Percentiles rank a stretch among this genome's conserved stretches.
Conservation (phyloP, 1,140 invertebrate species). For the Diplogasteroides magnus region DNA sequence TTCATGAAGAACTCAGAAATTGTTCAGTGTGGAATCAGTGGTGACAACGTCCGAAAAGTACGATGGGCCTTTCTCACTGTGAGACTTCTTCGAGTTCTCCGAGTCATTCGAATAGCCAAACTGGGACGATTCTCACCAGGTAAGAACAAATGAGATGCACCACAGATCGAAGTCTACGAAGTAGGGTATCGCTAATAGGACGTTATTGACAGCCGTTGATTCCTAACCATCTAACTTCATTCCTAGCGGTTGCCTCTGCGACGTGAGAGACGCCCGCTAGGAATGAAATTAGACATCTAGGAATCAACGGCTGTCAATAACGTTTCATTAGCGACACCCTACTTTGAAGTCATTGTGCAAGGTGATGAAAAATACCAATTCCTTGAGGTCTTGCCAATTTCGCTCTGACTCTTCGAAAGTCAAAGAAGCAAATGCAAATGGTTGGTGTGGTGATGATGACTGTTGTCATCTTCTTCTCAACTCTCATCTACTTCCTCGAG, state of each 20-base stretch:
- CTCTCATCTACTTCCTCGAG: constrained; percentile 48
- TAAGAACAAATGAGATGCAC: constrained; percentile 4
- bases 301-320: no score
- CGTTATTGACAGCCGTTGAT: no score
- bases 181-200: no score
- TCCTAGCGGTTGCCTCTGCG: no score
- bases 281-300: no score
- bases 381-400: constrained; percentile 53
- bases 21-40: constrained; percentile 47
- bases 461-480: constrained; percentile 54
- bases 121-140: constrained; percentile 49
- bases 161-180: no score
- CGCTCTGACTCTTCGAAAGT: constrained; percentile 58
- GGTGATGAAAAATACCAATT: no score
- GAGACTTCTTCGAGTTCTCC: constrained; percentile 48
- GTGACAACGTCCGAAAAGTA: constrained; percentile 52
- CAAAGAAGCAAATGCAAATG: constrained; percentile 56
- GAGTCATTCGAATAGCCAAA: constrained; percentile 54
- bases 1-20: no score
- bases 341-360: background rate
- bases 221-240: no score
- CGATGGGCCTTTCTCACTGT: constrained; percentile 54
- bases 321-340: no score
- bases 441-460: constrained; percentile 52
- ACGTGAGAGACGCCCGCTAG: no score